Evolutionary conservation across 2,113 vertebrate genomes (phyloP), one percentile per base, ranked within the genome.

Genomic region (Hydrochoerus hydrochaeris): DNA sequence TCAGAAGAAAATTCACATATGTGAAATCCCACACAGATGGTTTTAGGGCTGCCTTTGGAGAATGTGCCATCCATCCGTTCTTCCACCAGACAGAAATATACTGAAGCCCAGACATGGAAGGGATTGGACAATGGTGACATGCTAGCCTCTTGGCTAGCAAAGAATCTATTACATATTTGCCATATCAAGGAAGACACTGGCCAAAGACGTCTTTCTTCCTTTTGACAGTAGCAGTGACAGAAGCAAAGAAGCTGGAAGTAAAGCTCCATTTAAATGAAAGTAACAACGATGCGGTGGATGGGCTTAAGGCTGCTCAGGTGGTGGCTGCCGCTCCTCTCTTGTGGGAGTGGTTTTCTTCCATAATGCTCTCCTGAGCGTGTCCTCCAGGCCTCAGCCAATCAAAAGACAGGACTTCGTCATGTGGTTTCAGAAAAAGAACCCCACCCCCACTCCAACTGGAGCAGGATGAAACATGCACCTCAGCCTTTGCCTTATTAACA

Each of bases 401-500:
- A 26, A 80, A 88, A 94, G 38, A 85, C 52, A 85, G 49, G n/a
- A 89, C 38, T 92, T 97, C 63, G 78, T 86, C 85, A 85, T 22
- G 44, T 7, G 38, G 75, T 96, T 97, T 91, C 89, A 73, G 77
- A 95, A 95, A 91, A 80, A 96, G 90, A 89, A 30, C 83, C 93
- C 75, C 0, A 86, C 19, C 32, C 24, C 54, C 86, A 80, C 24
- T 85, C 95, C 88, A 44, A 96, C 49, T 92, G 91, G 60, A 98
- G 65, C 75, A 95, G 58, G 4, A 91, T n/a, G 75, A 78, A 94
- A 6, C 3, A 97, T 58, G 78, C 90, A 95, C 95, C 82, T 63
- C 54, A 95, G 57, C 85, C 83, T 97, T 91, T 77, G 86, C 88
- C 96, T 98, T 87, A 88, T 95, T 98, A 97, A 96, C 35, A 75